Base-by-base conservation (phyloP, 2,888 invertebrate genomes). In the Scaeva pyrastri region DNA sequence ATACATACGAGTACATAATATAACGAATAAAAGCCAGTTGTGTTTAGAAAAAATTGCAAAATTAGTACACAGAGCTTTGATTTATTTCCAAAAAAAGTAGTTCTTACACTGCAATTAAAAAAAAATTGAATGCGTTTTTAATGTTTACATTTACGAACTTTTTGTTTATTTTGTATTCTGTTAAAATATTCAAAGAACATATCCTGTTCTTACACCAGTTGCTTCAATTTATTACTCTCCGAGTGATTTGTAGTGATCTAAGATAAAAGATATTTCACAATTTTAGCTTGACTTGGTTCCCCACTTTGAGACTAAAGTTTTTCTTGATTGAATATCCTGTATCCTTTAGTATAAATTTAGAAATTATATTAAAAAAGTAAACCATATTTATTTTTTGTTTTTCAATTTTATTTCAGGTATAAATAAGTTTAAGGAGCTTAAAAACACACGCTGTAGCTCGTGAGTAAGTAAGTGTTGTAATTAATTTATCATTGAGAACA, bases 391-490 rank as follows among this genome's bases (percentile, higher is more conserved):
- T 71, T 45, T 58, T 19, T 50, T n/a, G 16, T 43, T 72, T 60
- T 66, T 16, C 8, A 31, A 66, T 66, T 78, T 62, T 39, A 11
- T 82, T 83, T 52, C 83, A 83, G 83, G 78, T 83, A 83, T 60
- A 83, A 83, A 83, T 83, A 83, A 83, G 68, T 78, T 68, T 52
- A 83, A 78, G 76, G 72, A 82, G 81, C 76, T 50, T 76, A 50
- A 41, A 79, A 66, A 50, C 39, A 75, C 55, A 76, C 64, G 76
- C 76, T 58, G 76, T 76, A 76, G 81, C 81, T 60, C 81, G 56
- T 66, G 81, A 82, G 76, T 82, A 81, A 64, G 45, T 76, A 82
- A 73, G 41, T 78, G 83, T 83, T 76, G 71, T 81, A 75, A 75
- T 78, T 68, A 83, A 75, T 71, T 80, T 82, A 77, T 77, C 77